Conservation (phyloP, 37 sponge, comb jelly and placozoan species). For the Geodia barretti region DNA sequence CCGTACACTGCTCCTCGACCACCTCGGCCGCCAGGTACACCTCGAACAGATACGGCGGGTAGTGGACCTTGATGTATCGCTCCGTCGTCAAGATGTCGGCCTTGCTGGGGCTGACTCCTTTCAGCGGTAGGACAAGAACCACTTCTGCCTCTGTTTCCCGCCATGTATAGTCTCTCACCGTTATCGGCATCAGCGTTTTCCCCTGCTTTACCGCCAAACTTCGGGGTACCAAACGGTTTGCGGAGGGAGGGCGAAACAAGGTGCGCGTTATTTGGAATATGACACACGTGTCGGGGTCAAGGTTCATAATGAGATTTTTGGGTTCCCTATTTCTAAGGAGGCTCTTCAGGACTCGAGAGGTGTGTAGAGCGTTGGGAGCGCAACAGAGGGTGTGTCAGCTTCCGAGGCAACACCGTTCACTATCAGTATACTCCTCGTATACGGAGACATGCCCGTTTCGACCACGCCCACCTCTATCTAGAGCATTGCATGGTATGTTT, state of each 20-base stretch:
- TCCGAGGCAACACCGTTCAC: background rate
- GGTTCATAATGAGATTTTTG: background rate
- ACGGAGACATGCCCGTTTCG: too few relatives aligned
- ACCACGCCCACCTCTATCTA: background rate
- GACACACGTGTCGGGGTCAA: background rate
- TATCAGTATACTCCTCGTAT: too few relatives aligned
- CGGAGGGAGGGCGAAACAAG: too few relatives aligned
- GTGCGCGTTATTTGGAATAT: conserved; percentile 26
- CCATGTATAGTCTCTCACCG: conserved; percentile 92
- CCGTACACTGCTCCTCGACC: conserved; percentile 60
- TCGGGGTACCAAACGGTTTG: background rate
- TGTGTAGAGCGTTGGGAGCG: background rate
- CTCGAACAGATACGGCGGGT: conserved; percentile 88
- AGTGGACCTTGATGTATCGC: conserved; percentile 86
- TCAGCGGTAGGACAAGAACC: conserved; percentile 75
- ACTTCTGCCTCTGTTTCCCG: conserved; percentile 75
- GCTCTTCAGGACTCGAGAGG: background rate
- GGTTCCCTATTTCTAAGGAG: background rate
- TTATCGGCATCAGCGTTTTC: conserved; percentile 92
- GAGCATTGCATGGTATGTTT: background rate
- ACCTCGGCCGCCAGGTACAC: conserved; percentile 62
- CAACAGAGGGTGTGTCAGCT: background rate
- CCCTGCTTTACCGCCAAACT: background rate
- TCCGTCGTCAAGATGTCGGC: conserved; percentile 86
- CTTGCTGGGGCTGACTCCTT: conserved; percentile 79